Evolutionary conservation across 2,113 vertebrate genomes (phyloP).

Genomic region (Oceanites oceanicus): DNA sequence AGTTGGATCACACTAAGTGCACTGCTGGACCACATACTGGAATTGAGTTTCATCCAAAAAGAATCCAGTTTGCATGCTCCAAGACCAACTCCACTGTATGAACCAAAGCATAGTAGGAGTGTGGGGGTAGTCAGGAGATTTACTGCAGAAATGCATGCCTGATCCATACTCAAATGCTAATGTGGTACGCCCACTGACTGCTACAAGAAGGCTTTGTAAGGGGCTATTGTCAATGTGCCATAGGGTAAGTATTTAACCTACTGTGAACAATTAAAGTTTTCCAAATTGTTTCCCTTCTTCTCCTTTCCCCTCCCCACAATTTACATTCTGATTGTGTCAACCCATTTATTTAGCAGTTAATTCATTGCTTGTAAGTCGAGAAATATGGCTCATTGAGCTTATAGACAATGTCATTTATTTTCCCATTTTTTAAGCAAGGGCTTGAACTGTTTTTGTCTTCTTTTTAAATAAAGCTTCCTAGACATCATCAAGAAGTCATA

Average conservation of each 20-base stretch:
- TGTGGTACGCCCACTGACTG: background rate
- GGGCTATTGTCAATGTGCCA: background rate
- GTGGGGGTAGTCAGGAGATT: background rate
- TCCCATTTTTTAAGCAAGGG: background rate
- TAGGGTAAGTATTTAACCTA: slow-evolving; percentile 1
- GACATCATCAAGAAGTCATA: background rate
- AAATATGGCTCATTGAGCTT: slow-evolving; percentile 46
- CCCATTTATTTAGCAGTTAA: slow-evolving; percentile 35
- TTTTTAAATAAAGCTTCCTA: slow-evolving; percentile 1
- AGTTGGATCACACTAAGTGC: background rate
- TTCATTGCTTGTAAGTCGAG: slow-evolving; percentile 2
- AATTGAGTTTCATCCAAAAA: background rate
- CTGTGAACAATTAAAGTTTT: slow-evolving; percentile 30
- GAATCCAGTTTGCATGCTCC: background rate
- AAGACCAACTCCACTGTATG: background rate
- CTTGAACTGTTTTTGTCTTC: background rate
- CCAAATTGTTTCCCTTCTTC: slow-evolving; percentile 11
- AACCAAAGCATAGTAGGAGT: background rate
- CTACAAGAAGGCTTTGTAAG: background rate
- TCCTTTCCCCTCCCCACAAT: background rate
- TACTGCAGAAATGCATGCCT: background rate
- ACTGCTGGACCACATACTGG: background rate
- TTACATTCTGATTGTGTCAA: slow-evolving; percentile 23
- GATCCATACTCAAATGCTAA: background rate
- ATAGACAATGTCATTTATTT: slow-evolving; percentile 9